Base-by-base conservation (phyloP, 2,888 invertebrate genomes). In the Aspidapion aeneum region DNA sequence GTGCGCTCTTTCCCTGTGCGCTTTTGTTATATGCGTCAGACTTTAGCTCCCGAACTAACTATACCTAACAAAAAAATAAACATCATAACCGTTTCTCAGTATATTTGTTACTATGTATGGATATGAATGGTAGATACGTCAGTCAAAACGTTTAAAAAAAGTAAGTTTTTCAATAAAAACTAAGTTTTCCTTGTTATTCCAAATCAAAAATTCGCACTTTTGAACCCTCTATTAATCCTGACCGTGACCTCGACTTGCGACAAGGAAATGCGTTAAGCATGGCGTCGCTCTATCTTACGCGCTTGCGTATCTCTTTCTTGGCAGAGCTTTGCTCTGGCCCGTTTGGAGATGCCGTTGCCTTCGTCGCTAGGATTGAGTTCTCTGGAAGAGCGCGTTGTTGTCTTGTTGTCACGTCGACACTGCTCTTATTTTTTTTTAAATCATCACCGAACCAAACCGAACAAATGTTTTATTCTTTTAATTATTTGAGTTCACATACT, bases 201-300 rank as follows among this genome's bases (percentile, higher is more conserved):
- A 12, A 35, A 35, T 35, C 3, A 35, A 35, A 35, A 35, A 35
- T 35, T 12, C 12, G 12, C 35, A 35, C n/a, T n/a, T 35, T 35
- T 35, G 12, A 35, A 17, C 55, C 51, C 55, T n/a, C n/a, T n/a
- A n/a, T n/a, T n/a, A n/a, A n/a, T n/a, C 51, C 52, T 60, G 75
- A 74, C 76, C 76, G 74, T 76, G 76, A 76, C 75, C 75, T 67
- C 70, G 69, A 69, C 71, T 70, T 71, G 68, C 69, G 74, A 77
- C 75, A 74, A 77, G 78, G 78, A 78, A 78, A 78, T 77, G 77
- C 77, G 76, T 76, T 76, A 75, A 73, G 72, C 67, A 68, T 64
- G 52, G 22, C 64, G 55, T 64, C 59, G 20, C 59, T 54, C 56
- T n/a, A n/a, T n/a, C n/a, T 62, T 57, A 61, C 58, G 57, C 58